Conservation (phyloP, 2,888 invertebrate genomes). For the Dioctria rufipes region DNA sequence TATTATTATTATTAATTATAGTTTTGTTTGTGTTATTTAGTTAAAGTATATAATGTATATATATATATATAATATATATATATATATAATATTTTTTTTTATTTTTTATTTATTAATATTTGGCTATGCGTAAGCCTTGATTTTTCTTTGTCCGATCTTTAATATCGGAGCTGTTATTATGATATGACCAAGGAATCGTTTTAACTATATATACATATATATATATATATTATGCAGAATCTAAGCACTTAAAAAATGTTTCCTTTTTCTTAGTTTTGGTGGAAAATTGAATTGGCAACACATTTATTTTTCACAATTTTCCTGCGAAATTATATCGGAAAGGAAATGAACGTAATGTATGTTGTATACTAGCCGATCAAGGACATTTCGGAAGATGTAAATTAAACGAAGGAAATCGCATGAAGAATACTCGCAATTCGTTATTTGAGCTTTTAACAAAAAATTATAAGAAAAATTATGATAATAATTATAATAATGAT, state of each 20-base stretch:
- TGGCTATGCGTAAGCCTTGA: slow-evolving; percentile 35
- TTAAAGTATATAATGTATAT: background rate
- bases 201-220: slow-evolving; percentile 5
- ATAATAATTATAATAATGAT: no score
- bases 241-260: slow-evolving; percentile 13
- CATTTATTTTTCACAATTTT: slow-evolving; percentile 19
- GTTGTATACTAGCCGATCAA: slow-evolving; percentile 13
- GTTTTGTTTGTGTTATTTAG: slow-evolving; percentile 16
- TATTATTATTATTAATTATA: slow-evolving; percentile 21
- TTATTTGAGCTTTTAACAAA: background rate
- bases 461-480: no score
- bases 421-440: background rate
- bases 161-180: slow-evolving; percentile 27
- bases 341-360: no score
- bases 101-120: slow-evolving; percentile 4
- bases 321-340: slow-evolving; percentile 15
- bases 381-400: slow-evolving; percentile 4
- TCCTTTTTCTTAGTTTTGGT: background rate
- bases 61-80: background rate
- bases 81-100: background rate
- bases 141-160: slow-evolving; percentile 23
- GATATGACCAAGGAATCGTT: slow-evolving; percentile 49
- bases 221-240: background rate
- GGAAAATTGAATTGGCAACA: slow-evolving; percentile 53
- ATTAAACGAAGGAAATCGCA: background rate